These are phyloP conservation scores for Bembecia ichneumoniformis DNA, from an alignment of 2,888 invertebrate species.

Conservation along the genomic window DNA sequence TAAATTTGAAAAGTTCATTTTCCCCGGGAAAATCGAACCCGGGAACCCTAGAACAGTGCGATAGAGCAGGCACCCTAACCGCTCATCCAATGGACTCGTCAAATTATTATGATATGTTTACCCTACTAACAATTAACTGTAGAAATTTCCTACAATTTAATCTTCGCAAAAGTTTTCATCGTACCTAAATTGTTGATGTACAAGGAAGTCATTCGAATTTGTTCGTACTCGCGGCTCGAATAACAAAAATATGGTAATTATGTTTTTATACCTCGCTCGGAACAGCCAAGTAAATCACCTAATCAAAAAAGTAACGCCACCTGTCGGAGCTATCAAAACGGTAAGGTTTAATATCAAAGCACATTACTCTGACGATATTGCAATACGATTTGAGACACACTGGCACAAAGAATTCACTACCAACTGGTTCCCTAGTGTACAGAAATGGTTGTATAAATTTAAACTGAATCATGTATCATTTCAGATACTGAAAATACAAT, in stretches of 20 bases:
- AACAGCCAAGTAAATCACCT: slow-evolving; percentile 35
- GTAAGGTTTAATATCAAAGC: slow-evolving; percentile 46
- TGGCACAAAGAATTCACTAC: slow-evolving; percentile 2
- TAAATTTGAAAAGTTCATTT: too few relatives aligned
- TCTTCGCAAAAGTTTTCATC: background rate
- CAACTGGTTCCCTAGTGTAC: background rate
- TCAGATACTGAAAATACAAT: too few relatives aligned
- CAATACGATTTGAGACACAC: slow-evolving; percentile 30
- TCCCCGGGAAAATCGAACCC: too few relatives aligned
- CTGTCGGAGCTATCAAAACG: slow-evolving; percentile 44
- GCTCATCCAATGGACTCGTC: too few relatives aligned
- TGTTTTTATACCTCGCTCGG: slow-evolving; percentile 5
- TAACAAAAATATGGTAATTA: background rate
- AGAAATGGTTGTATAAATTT: too few relatives aligned
- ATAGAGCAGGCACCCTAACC: too few relatives aligned
- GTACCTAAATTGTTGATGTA: background rate
- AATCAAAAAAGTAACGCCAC: slow-evolving; percentile 45
- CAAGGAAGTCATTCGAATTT: background rate
- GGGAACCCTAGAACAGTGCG: too few relatives aligned
- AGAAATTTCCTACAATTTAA: too few relatives aligned
- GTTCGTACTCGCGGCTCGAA: background rate
- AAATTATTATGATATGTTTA: too few relatives aligned
- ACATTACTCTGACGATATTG: slow-evolving; percentile 44
- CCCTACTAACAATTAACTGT: too few relatives aligned
- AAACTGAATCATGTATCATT: too few relatives aligned